These are phyloP conservation scores for Ericerus pela DNA, from an alignment of 1,140 invertebrate genomes.

Conservation along the genomic window DNA sequence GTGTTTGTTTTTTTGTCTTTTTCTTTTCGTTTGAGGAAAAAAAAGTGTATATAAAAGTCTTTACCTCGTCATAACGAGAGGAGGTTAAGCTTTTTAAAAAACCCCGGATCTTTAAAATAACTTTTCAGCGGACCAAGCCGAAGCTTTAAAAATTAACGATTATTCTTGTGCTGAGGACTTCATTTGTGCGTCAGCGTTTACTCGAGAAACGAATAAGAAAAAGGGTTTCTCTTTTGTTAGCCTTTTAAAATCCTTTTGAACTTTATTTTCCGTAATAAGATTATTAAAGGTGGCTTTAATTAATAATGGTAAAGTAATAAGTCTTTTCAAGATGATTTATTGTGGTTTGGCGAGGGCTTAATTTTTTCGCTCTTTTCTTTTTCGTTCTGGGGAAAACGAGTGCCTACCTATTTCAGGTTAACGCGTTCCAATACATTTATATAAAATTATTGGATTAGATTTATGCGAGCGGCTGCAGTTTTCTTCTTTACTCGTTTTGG, in stretches of 20 bases:
- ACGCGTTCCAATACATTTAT: too few relatives aligned
- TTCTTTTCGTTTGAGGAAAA: too few relatives aligned
- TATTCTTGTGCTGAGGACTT: too few relatives aligned
- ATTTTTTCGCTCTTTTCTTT: not conserved
- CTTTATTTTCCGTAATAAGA: conserved; percentile 8
- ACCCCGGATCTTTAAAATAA: conserved; percentile 7
- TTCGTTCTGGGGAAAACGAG: not conserved
- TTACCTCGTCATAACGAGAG: not conserved
- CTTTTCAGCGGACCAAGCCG: conserved; percentile 1
- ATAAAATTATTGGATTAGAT: too few relatives aligned
- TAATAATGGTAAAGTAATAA: conserved; percentile 10
- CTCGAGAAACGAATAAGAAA: too few relatives aligned
- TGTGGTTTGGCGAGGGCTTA: not conserved
- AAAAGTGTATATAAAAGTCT: conserved; percentile 8
- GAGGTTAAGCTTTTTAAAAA: conserved; percentile 2
- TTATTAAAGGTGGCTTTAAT: conserved; percentile 9
- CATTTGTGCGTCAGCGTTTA: too few relatives aligned
- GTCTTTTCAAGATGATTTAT: conserved; percentile 5
- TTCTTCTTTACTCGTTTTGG: too few relatives aligned
- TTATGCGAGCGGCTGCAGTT: too few relatives aligned
- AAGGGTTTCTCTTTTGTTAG: conserved; percentile 6
- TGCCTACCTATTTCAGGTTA: too few relatives aligned
- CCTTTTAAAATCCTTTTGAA: conserved; percentile 6
- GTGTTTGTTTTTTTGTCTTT: too few relatives aligned
- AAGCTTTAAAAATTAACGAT: conserved; percentile 9